These are phyloP conservation scores for Crax fasciolata DNA, from an alignment of 2,797 vertebrate species.

Conservation along the genomic window DNA sequence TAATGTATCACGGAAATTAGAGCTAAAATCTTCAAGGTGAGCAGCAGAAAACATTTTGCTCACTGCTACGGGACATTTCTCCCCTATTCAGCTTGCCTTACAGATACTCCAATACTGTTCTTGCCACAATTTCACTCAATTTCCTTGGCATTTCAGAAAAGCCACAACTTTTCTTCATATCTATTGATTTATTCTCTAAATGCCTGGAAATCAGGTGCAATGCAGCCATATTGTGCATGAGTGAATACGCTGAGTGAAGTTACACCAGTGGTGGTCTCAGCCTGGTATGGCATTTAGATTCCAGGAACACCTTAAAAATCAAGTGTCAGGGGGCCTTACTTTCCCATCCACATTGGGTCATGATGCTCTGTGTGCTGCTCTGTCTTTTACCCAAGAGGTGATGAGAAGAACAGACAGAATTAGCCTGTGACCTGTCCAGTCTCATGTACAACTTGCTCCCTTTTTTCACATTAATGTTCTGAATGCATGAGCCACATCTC, in stretches of 20 bases:
- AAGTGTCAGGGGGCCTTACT: neutral
- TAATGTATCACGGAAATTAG: neutral
- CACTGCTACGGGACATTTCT: neutral
- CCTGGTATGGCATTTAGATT: neutral
- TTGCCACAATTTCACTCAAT: neutral
- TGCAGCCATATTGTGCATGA: neutral
- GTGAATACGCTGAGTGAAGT: neutral
- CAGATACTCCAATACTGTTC: neutral
- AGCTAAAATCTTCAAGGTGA: neutral
- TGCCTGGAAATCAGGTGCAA: neutral
- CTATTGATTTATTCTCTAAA: neutral
- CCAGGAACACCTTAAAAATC: neutral
- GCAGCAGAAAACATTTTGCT: neutral
- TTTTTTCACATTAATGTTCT: neutral
- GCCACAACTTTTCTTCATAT: neutral
- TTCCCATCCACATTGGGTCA: neutral
- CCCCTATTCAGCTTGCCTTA: neutral
- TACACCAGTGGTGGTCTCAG: neutral
- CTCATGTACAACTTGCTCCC: neutral
- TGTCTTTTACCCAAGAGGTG: accelerated
- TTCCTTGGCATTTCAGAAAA: neutral
- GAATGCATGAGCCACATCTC: neutral
- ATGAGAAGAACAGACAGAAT: neutral
- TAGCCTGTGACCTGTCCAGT: neutral
- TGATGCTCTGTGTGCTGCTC: neutral